Evolutionary conservation across 2,797 vertebrate genomes (phyloP).

Genomic region (Hydrophis major): DNA sequence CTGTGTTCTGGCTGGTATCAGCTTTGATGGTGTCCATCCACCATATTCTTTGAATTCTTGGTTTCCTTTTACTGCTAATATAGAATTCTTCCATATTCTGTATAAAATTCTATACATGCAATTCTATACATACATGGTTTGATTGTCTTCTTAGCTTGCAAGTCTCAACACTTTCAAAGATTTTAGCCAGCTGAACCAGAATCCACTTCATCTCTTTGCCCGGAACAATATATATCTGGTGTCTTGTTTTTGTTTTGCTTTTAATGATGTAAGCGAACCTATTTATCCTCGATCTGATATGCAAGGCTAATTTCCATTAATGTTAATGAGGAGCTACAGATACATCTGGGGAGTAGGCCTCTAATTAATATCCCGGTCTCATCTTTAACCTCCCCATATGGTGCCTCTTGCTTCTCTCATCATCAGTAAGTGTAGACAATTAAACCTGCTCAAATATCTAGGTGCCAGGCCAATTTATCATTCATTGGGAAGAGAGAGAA

Average conservation of each 20-base stretch:
- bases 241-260: not conserved
- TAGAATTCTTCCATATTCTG: no score
- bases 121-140: not conserved
- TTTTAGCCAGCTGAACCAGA: not conserved
- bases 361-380: constrained; percentile 34
- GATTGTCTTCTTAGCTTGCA: not conserved
- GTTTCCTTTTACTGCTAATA: no score
- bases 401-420: not conserved
- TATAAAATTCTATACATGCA: not conserved
- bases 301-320: constrained; percentile 24
- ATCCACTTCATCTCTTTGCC: not conserved
- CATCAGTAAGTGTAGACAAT: constrained; percentile 6
- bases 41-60: no score
- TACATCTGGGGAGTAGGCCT: constrained; percentile 14
- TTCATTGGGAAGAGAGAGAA: no score
- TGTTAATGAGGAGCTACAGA: constrained; percentile 1
- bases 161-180: not conserved
- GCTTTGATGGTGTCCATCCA: no score
- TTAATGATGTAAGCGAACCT: not conserved
- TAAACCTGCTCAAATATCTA: constrained; percentile 15
- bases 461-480: not conserved
- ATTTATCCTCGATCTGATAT: constrained; percentile 16
- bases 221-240: not conserved
- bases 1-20: no score
- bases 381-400: not conserved